Evolutionary conservation across 2,888 invertebrate genomes (phyloP).

Genomic region (Hipparchia sbordonii): DNA sequence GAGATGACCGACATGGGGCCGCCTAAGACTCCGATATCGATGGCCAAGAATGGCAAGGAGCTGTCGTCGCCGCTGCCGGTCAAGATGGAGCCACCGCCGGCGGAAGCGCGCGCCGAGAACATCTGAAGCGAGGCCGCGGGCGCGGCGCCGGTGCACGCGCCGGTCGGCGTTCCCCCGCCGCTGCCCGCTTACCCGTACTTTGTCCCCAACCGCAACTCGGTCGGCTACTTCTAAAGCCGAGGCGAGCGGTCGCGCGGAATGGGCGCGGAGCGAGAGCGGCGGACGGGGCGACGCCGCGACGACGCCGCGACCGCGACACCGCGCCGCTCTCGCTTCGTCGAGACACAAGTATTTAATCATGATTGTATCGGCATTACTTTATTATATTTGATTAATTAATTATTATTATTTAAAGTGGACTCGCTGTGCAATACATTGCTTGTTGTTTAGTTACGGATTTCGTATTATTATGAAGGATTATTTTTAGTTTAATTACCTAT

Average conservation of each 20-base stretch:
- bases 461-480: constrained; percentile 62
- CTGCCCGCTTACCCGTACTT: constrained; percentile 76
- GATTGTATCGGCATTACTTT: constrained; percentile 63
- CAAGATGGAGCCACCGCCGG: constrained; percentile 85
- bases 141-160: constrained; percentile 51
- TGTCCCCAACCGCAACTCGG: constrained; percentile 73
- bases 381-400: constrained; percentile 58
- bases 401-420: constrained; percentile 72
- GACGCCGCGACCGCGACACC: constrained; percentile 13
- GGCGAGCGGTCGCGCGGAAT: constrained; percentile 29
- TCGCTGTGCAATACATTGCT: constrained; percentile 80
- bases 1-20: constrained; percentile 74
- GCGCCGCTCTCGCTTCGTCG: constrained; percentile 22
- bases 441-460: constrained; percentile 78
- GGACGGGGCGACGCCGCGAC: constrained; percentile 1
- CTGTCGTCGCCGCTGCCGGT: constrained; percentile 84
- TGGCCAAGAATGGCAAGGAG: constrained; percentile 66
- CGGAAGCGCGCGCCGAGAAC: constrained; percentile 83
- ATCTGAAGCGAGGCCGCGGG: constrained; percentile 80
- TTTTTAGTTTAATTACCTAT: constrained; percentile 52
- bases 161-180: constrained; percentile 59
- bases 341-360: constrained; percentile 40
- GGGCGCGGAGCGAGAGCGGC: constrained; percentile 14
- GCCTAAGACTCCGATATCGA: constrained; percentile 64
- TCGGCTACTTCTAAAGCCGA: constrained; percentile 68